Evolutionary conservation across 1,140 invertebrate genomes (phyloP), one percentile per base, ranked within the genome.

Genomic region (Ips nitidus): DNA sequence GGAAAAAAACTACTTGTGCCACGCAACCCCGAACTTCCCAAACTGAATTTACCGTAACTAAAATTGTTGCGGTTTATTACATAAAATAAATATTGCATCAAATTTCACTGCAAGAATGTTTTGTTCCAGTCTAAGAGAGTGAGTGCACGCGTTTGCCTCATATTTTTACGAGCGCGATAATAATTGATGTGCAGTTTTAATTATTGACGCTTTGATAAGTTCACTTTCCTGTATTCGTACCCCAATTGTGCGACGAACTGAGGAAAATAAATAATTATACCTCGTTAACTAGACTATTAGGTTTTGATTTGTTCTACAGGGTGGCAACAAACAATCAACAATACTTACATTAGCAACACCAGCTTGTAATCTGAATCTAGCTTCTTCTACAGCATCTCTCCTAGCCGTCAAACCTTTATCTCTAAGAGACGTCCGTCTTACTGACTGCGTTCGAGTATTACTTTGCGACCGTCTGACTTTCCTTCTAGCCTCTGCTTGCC

Each of bases 331-430:
- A 47, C n/a, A 47, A 47, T 47, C 22, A 22, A 22, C 22, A 22
- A 22, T 22, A 50, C 69, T 71, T 71, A 71, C 69, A 38, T 56
- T 64, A 36, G 43, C 58, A 60, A 41, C 53, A 56, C 88, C 87
- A 55, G 87, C 87, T 80, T 88, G 84, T 76, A 89, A 81, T 71
- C 91, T 83, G 1, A 92, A 80, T 38, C 90, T 83, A 6, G 94
- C 94, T 83, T 98, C 97, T 81, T 97, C 95, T 55, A 92, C 87
- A 5, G 93, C 94, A 83, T 98, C 96, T 76, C 95, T 94, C 82
- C 96, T 94, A n/a, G 95, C 94, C 52, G 95, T 94, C 68, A 94
- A 84, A 63, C 91, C 93, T 81, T 97, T 97, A 80, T 98, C 95
- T 41, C 95, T 86, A 67, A 98, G 89, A n/a, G 94, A 97, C 41